phyloP scores from a whole-genome alignment of 2,797 vertebrate genomes.

The Pipistrellus kuhlii region DNA sequence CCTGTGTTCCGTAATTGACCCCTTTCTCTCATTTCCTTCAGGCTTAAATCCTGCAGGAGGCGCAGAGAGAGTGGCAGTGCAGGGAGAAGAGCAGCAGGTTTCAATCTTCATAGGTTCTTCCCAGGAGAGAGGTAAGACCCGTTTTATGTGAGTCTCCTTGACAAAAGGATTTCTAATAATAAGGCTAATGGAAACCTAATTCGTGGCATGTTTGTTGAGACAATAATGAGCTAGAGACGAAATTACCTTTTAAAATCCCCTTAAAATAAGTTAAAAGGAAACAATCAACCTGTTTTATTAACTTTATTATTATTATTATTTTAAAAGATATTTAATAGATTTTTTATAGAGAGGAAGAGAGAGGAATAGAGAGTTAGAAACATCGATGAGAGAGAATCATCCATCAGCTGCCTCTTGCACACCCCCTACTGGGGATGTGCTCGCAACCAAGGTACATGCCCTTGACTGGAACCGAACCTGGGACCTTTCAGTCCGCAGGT shows the following conservation, averaged over 20 bases:
- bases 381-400: no score
- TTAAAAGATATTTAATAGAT: no score
- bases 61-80: background rate
- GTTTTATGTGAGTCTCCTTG: background rate
- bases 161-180: slow-evolving; percentile 39
- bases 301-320: background rate
- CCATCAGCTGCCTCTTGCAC: no score
- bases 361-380: no score
- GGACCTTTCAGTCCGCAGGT: no score
- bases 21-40: slow-evolving; percentile 49
- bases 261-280: slow-evolving; percentile 53
- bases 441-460: no score
- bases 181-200: background rate
- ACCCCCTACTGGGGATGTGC: no score
- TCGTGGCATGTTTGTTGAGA: slow-evolving; percentile 27
- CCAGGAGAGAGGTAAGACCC: slow-evolving; percentile 16
- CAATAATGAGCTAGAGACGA: background rate
- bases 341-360: no score
- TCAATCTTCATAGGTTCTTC: background rate
- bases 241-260: slow-evolving; percentile 15
- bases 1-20: background rate
- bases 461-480: no score
- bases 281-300: background rate
- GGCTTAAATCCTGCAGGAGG: slow-evolving; percentile 29
- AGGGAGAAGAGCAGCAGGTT: background rate